A percentile compares a stretch with the other conserved stretches of the same genome.
Evolutionary conservation across 2,797 vertebrate genomes (phyloP).

Genomic region (Sphenopsis melanotis): DNA sequence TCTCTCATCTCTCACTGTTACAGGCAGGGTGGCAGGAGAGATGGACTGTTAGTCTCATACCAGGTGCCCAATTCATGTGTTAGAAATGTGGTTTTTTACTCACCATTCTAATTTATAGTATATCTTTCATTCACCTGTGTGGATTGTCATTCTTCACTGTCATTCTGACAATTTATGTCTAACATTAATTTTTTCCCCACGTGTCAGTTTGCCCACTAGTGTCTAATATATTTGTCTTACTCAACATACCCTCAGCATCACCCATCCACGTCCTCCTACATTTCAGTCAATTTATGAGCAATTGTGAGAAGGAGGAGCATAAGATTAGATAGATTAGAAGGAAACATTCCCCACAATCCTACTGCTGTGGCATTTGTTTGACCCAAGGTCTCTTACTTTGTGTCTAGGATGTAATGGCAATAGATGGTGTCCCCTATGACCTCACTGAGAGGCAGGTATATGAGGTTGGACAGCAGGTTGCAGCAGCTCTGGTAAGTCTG

Average conservation of each 20-base stretch:
- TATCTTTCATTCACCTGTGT: not conserved
- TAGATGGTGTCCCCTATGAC: constrained; percentile 78
- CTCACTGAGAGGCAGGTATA: constrained; percentile 89
- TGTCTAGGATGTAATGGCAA: constrained; percentile 77
- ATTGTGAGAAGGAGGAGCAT: not conserved
- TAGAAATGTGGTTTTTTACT: not conserved
- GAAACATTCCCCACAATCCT: not conserved
- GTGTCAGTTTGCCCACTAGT: not conserved
- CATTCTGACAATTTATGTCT: not conserved
- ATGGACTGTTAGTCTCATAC: not conserved
- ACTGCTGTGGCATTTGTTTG: not conserved
- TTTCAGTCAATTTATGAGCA: not conserved
- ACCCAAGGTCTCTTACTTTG: not conserved
- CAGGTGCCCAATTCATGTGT: not conserved
- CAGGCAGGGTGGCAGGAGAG: not conserved
- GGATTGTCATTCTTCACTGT: not conserved
- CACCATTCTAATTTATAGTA: not conserved
- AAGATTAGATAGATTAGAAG: not conserved
- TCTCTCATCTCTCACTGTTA: not conserved
- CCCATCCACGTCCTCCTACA: not conserved
- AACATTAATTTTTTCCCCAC: not conserved
- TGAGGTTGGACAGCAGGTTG: constrained; percentile 85
- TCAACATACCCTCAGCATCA: not conserved
- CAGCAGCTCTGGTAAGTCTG: constrained; percentile 86
- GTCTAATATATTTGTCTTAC: not conserved